These are phyloP conservation scores for Erebia palarica DNA, from an alignment of 2,888 invertebrate species.

Conservation along the genomic window DNA sequence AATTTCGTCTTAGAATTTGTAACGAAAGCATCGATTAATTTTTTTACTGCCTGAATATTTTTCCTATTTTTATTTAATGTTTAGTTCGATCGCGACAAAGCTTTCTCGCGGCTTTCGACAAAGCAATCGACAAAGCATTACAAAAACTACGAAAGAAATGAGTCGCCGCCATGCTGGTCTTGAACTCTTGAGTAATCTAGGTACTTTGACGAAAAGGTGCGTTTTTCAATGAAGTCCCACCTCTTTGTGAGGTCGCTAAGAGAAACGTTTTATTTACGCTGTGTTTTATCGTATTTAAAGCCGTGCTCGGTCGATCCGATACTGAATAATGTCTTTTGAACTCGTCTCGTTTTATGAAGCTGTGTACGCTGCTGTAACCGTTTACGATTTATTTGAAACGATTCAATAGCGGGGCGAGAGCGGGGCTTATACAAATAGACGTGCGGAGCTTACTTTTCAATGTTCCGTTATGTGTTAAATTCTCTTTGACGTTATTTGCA, in stretches of 20 bases:
- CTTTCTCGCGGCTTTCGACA: too few relatives aligned
- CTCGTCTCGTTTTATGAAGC: constrained; percentile 53
- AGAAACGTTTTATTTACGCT: constrained; percentile 5
- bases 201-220: not conserved
- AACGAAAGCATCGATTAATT: too few relatives aligned
- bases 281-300: constrained; percentile 35
- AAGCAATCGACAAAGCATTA: too few relatives aligned
- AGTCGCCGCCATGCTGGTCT: too few relatives aligned
- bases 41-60: too few relatives aligned
- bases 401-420: constrained; percentile 31
- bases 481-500: constrained; percentile 17
- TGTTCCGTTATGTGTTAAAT: constrained; percentile 28
- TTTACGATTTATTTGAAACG: constrained; percentile 59
- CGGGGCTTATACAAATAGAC: constrained; percentile 30
- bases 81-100: too few relatives aligned
- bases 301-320: constrained; percentile 46
- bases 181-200: not conserved
- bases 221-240: not conserved
- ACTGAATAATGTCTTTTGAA: constrained; percentile 64
- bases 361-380: too few relatives aligned
- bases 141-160: too few relatives aligned
- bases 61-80: too few relatives aligned
- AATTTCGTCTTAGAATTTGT: too few relatives aligned
- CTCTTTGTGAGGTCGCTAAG: not conserved
- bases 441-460: constrained; percentile 22